A percentile compares a stretch with the other conserved stretches of the same genome.
These are phyloP conservation scores for Cantharis rustica DNA, from an alignment of 2,888 invertebrate genomes.

Conservation along the genomic window DNA sequence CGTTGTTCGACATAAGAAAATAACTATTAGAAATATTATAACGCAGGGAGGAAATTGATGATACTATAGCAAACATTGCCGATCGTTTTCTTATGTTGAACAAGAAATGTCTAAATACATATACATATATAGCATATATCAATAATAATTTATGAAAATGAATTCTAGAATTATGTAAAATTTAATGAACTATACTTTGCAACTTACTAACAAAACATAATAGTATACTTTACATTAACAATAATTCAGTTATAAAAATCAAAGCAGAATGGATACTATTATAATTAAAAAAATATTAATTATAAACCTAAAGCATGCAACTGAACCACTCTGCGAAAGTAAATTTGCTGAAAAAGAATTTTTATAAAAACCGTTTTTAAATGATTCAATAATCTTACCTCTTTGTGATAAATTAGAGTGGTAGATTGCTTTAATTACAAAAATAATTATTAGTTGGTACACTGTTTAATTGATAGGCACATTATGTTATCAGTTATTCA, in stretches of 20 bases:
- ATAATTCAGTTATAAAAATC: background rate
- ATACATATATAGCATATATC: background rate
- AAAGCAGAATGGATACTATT: background rate
- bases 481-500: background rate
- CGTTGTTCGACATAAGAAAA: background rate
- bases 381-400: slow-evolving; percentile 33
- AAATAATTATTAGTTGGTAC: background rate
- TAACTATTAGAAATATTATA: background rate
- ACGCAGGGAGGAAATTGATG: background rate
- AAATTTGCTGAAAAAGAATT: background rate
- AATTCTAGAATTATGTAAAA: background rate
- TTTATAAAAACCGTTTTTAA: background rate
- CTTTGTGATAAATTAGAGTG: slow-evolving; percentile 33
- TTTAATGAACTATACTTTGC: background rate
- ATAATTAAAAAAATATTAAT: background rate
- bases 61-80: background rate
- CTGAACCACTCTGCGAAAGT: background rate
- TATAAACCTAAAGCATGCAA: background rate
- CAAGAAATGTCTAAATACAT: background rate
- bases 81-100: background rate
- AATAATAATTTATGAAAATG: background rate
- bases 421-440: slow-evolving; percentile 24
- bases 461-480: background rate
- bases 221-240: background rate
- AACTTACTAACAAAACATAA: background rate